Base-by-base conservation (phyloP, 2,888 invertebrate species). In the Lepidochitona cinerea region DNA sequence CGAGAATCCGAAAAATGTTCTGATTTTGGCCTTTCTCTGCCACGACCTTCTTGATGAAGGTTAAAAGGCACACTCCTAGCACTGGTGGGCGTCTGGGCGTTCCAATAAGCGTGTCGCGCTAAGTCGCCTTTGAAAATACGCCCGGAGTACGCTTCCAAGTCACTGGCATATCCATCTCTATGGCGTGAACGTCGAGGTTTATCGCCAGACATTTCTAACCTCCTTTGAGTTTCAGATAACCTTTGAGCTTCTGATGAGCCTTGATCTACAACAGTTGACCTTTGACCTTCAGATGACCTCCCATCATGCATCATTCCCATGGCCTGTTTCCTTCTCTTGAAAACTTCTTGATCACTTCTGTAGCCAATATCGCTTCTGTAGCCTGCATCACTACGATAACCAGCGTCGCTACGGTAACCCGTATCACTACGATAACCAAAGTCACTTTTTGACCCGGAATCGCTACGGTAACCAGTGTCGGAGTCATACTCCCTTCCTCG, bases 401-500 rank as follows among this genome's bases (percentile, higher is more conserved):
- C 89, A 1, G 87, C 87, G 75, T 89, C 76, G n/a, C 37, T 59
- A 29, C 37, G 26, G 32, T 59, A 33, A 59, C 59, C 73, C 5
- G 32, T 53, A 59, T 80, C 78, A 64, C 79, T 75, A 23, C 75
- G 68, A 65, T 79, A 78, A 52, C 79, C 80, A 4, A 76, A 77
- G 53, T 80, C 89, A 53, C 37, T 59, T n/a, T 26, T 32, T 23
- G n/a, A 33, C 33, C 59, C 73, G 5, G 52, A 36, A 59, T 80
- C 78, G 37, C 79, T 88, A 37, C 86, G 80, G 77, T 88, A 89
- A 71, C 89, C 89, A 5, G 87, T 87, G 76, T 89, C 76, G 0
- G 88, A 88, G 67, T 89, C 89, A 71, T 89, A 89, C 14, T 88
- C 89, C 64, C 85, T 72, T 73, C 80, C 76, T 37, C 82, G 77